A percentile compares a stretch with the other conserved stretches of the same genome.
These are phyloP conservation scores for Diceros bicornis DNA, from an alignment of 2,797 vertebrate genomes.

Conservation along the genomic window DNA sequence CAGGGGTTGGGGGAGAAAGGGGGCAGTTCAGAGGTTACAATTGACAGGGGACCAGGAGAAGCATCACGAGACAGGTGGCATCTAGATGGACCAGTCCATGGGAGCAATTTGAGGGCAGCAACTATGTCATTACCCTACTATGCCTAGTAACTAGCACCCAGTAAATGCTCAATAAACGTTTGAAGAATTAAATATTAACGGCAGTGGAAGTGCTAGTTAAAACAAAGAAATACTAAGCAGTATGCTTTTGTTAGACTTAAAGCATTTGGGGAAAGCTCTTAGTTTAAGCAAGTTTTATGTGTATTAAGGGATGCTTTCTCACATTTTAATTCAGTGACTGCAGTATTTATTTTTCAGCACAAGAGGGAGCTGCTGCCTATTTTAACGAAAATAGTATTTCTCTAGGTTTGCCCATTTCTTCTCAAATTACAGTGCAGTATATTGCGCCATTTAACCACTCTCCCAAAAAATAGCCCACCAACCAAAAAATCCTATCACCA, in stretches of 20 bases:
- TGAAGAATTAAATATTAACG: neutral
- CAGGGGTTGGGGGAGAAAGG: neutral
- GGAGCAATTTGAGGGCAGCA: neutral
- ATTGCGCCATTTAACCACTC: neutral
- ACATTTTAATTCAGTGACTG: conserved; percentile 36
- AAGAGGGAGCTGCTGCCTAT: conserved; percentile 86
- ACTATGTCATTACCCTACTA: neutral
- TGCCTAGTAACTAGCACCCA: neutral
- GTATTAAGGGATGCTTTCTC: neutral
- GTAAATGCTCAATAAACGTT: neutral
- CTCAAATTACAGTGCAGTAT: neutral
- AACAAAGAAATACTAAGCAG: neutral
- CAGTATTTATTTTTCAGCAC: conserved; percentile 51
- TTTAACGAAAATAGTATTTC: conserved; percentile 1
- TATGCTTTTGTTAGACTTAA: neutral
- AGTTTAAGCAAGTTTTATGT: neutral
- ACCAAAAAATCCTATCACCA: neutral
- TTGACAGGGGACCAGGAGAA: neutral
- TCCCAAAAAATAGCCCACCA: neutral
- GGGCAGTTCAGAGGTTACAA: neutral
- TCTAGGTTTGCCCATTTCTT: neutral
- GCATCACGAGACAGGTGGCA: neutral
- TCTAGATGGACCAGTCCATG: neutral
- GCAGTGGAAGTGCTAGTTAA: neutral
- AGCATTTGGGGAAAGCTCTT: neutral